Conservation (phyloP, 2,113 vertebrate genomes). For the mouse (Mus musculus) region GRCm39 chr16:11885501-11886000, state of each 20-base stretch:
- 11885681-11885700: too few relatives aligned
- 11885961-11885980: neutral
- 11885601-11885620: neutral
- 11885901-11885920: neutral
- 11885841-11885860: neutral
- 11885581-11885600: neutral
- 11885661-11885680: neutral
- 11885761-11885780: neutral
- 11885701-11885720: neutral
- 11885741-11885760: neutral
- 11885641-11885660: too few relatives aligned
- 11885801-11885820: neutral
- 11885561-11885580: neutral
- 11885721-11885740: too few relatives aligned
- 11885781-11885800: neutral
- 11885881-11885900: neutral
- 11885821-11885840: neutral
- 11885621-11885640: too few relatives aligned
- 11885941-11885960: neutral
- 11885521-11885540: neutral
- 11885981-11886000: neutral
- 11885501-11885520: neutral
- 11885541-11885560: neutral
- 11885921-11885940: neutral
- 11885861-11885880: neutral